Evolutionary conservation across 2,888 invertebrate genomes (phyloP).

Genomic region (Anodontia alba): DNA sequence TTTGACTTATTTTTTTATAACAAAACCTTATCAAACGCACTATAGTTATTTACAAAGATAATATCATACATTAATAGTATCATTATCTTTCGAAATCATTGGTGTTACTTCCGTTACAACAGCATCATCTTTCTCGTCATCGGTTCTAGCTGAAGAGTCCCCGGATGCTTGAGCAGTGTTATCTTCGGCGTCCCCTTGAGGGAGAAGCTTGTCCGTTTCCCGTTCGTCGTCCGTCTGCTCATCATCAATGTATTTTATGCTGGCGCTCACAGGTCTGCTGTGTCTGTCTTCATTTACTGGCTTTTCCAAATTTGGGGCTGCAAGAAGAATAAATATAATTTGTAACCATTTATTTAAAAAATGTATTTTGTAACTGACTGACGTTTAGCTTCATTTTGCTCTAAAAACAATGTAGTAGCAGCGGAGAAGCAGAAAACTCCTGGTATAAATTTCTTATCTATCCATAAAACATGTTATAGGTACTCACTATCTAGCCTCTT

Average conservation of each 20-base stretch:
- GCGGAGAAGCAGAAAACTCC: no score
- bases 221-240: conserved; percentile 71
- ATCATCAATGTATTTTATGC: conserved; percentile 51
- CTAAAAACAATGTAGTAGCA: no score
- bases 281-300: conserved; percentile 66
- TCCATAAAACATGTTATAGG: no score
- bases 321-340: background rate
- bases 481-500: no score
- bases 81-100: conserved; percentile 41
- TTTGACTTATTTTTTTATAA: no score
- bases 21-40: no score
- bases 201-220: conserved; percentile 52
- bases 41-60: no score
- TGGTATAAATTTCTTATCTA: no score
- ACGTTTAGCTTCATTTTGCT: no score
- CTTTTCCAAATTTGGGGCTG: conserved; percentile 10
- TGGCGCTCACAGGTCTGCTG: conserved; percentile 28
- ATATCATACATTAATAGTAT: conserved; percentile 24
- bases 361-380: no score
- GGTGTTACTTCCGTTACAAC: conserved; percentile 38
- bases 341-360: no score
- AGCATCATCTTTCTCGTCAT: conserved; percentile 10
- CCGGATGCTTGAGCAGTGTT: background rate
- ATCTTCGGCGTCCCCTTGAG: conserved; percentile 5
- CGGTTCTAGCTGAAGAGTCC: no score